Evolutionary conservation across 2,113 vertebrate species (phyloP).

Genomic region (Silurus glanis): DNA sequence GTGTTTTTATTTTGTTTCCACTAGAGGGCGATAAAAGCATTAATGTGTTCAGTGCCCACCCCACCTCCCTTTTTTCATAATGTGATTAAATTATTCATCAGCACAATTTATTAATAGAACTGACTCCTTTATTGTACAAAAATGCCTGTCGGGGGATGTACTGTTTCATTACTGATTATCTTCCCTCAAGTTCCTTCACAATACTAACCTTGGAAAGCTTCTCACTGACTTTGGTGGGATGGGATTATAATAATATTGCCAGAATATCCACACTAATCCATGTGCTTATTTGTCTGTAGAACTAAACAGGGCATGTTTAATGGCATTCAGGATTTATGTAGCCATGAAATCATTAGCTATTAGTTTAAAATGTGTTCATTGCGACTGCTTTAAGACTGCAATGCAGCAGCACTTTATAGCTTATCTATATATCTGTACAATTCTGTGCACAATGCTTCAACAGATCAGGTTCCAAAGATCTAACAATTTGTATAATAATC

Average conservation of each 20-base stretch:
- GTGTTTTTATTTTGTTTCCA: constrained; percentile 4
- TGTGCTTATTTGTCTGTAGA: not conserved
- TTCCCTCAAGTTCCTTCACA: not conserved
- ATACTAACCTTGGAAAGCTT: constrained; percentile 13
- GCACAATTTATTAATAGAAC: constrained; percentile 30
- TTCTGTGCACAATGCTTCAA: not conserved
- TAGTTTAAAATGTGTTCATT: not conserved
- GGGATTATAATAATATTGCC: not conserved
- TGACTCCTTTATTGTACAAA: not conserved
- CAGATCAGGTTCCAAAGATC: not conserved
- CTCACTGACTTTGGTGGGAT: not conserved
- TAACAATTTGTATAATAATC: not conserved
- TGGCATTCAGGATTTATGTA: not conserved
- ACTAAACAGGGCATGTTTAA: not conserved
- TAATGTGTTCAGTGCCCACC: not conserved
- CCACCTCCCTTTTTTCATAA: not conserved
- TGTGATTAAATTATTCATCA: constrained; percentile 27
- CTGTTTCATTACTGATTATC: constrained; percentile 34
- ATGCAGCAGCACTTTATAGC: not conserved
- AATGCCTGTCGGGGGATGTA: not conserved
- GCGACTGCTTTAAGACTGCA: not conserved
- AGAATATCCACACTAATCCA: not conserved
- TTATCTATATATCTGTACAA: not conserved
- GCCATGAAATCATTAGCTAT: not conserved
- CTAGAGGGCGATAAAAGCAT: constrained; percentile 38